Evolutionary conservation across 2,888 invertebrate genomes (phyloP).

Genomic region (Drosophila affinis): DNA sequence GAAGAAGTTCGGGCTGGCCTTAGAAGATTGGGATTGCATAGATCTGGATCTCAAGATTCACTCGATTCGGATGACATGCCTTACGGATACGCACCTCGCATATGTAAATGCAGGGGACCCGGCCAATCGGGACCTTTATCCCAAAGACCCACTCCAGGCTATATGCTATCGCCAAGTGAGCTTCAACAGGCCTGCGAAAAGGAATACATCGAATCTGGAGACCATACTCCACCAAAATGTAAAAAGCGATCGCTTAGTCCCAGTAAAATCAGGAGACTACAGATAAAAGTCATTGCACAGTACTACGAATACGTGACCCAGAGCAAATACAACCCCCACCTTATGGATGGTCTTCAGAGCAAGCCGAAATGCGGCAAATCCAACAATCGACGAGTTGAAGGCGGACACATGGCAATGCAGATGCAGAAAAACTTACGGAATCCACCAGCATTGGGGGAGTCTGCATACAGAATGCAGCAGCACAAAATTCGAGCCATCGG

Average conservation of each 20-base stretch:
- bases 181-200: neutral
- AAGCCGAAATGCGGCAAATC: neutral
- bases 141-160: neutral
- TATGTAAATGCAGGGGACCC: neutral
- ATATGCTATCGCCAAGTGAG: neutral
- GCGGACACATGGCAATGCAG: neutral
- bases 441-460: neutral
- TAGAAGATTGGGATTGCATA: constrained; percentile 4
- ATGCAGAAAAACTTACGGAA: neutral
- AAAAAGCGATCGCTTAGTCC: neutral
- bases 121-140: neutral
- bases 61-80: constrained; percentile 13
- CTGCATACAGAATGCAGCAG: neutral
- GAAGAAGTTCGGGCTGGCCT: constrained; percentile 6
- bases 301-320: neutral
- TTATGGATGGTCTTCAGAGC: neutral
- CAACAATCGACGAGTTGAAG: neutral
- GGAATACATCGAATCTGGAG: neutral
- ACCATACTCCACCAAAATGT: neutral
- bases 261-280: neutral
- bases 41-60: neutral
- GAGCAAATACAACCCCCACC: neutral
- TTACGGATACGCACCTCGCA: constrained; percentile 8
- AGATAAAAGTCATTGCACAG: neutral
- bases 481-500: neutral